Conservation (phyloP, 2,113 vertebrate genomes). For the Phainopepla nitens region DNA sequence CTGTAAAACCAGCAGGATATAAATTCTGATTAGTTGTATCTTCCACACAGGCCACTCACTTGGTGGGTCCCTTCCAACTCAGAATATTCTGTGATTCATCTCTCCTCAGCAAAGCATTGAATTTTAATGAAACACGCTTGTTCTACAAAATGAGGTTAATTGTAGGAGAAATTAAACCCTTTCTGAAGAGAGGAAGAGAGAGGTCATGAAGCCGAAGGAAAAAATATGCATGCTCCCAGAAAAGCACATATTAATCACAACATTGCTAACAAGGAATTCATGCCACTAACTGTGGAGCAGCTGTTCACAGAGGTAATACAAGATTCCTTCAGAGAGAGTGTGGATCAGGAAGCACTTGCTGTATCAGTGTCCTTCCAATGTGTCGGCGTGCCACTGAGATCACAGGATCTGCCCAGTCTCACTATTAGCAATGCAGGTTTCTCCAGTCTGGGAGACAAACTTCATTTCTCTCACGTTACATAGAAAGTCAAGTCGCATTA, state of each 20-base stretch:
- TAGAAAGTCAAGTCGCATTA: not conserved
- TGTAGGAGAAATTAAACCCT: not conserved
- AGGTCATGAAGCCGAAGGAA: not conserved
- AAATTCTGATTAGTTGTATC: not conserved
- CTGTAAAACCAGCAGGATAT: not conserved
- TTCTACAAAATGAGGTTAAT: not conserved
- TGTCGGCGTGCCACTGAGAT: not conserved
- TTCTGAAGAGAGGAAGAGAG: not conserved
- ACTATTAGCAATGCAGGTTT: not conserved
- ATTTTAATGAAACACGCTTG: not conserved
- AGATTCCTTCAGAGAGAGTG: not conserved
- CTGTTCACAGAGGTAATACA: not conserved
- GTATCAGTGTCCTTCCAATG: not conserved
- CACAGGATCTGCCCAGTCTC: not conserved
- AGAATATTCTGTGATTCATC: not conserved
- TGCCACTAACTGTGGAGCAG: not conserved
- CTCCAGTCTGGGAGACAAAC: not conserved
- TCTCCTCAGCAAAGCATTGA: not conserved
- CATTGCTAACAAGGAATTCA: not conserved
- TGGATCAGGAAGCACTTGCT: not conserved
- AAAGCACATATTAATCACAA: not conserved
- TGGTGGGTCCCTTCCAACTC: not conserved
- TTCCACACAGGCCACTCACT: not conserved
- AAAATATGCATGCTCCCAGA: not conserved
- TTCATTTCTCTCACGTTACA: accelerated